phyloP scores from a whole-genome alignment of 2,797 vertebrate species.

The Clarias fuscus region DNA sequence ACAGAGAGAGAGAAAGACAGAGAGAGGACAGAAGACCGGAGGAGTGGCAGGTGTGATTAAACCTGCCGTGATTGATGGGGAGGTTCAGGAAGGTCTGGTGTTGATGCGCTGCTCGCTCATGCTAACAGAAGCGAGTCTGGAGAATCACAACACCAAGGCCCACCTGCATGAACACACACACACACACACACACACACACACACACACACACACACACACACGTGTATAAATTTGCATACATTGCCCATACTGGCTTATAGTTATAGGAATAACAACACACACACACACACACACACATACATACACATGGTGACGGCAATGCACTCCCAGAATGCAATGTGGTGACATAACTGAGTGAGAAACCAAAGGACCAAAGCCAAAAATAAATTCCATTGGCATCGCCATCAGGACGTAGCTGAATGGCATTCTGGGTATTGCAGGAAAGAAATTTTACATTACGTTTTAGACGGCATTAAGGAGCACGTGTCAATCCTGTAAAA shows the following conservation, averaged over 20 bases:
- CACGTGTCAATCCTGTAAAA: background rate
- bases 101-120: slow-evolving; percentile 73
- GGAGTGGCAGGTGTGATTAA: slow-evolving; percentile 92
- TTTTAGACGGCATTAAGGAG: background rate
- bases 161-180: slow-evolving; percentile 47
- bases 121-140: slow-evolving; percentile 64
- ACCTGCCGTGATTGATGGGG: slow-evolving; percentile 92
- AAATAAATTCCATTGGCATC: too few relatives aligned
- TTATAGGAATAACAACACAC: background rate
- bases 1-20: slow-evolving; percentile 68
- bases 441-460: background rate
- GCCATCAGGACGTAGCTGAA: background rate
- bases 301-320: background rate
- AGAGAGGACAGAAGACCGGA: slow-evolving; percentile 62
- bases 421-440: background rate
- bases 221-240: slow-evolving; percentile 22
- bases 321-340: slow-evolving; percentile 11
- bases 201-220: background rate
- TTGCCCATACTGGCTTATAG: background rate
- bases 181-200: slow-evolving; percentile 22
- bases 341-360: background rate
- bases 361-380: background rate
- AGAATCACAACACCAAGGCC: slow-evolving; percentile 68
- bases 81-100: slow-evolving; percentile 71
- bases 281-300: slow-evolving; percentile 16